Percentiles rank a stretch among this genome's conserved stretches.
Conservation (phyloP, 2,113 vertebrate species). For the Cariama cristata region DNA sequence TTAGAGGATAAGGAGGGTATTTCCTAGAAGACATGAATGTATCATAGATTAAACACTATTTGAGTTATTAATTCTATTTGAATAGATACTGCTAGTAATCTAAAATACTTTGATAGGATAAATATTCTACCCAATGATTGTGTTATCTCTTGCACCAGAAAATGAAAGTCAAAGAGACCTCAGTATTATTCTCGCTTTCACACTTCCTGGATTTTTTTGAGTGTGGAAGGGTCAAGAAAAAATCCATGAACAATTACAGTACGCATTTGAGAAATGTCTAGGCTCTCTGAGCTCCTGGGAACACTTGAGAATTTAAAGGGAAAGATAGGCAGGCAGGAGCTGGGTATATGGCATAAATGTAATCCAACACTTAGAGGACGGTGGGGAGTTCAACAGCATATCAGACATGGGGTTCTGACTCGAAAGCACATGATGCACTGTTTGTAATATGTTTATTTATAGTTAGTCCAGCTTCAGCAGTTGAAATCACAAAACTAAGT, state of each 20-base stretch:
- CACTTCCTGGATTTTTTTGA: background rate
- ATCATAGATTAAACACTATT: background rate
- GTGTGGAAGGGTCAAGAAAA: background rate
- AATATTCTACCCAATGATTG: background rate
- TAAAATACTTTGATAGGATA: background rate
- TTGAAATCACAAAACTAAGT: background rate
- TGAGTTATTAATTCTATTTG: background rate
- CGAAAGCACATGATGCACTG: background rate
- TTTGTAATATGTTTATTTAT: background rate
- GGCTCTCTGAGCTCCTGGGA: background rate
- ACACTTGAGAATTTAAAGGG: background rate
- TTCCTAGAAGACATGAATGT: background rate
- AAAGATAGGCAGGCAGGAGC: background rate
- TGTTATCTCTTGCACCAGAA: background rate
- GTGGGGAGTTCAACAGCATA: background rate
- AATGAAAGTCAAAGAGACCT: background rate
- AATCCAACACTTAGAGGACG: background rate
- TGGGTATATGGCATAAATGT: background rate
- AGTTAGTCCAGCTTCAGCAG: background rate
- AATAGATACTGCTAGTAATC: background rate
- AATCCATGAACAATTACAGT: background rate
- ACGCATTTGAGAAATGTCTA: background rate
- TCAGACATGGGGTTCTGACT: background rate
- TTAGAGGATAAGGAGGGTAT: background rate
- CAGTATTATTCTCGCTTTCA: background rate